Percentiles rank a stretch among this genome's conserved stretches.
These are phyloP conservation scores for Hemistola chrysoprasaria DNA, from an alignment of 2,888 invertebrate genomes.

Conservation along the genomic window DNA sequence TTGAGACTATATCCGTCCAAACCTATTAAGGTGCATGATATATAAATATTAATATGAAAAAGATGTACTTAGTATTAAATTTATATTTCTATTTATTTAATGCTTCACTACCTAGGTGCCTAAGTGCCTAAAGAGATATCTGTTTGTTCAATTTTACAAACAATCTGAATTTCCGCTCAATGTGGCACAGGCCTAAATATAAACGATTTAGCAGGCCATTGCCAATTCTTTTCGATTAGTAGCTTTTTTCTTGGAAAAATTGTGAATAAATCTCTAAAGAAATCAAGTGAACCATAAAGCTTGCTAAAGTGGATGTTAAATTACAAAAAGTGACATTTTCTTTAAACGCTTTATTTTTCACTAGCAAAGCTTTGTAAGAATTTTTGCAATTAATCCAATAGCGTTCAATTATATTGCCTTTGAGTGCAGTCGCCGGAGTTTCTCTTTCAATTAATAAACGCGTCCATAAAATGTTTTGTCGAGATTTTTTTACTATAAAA, in stretches of 20 bases:
- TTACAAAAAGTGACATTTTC: conserved; percentile 5
- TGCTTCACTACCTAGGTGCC: too few species aligned
- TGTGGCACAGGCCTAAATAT: too few species aligned
- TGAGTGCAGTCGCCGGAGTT: conserved; percentile 34
- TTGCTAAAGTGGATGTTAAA: conserved; percentile 2
- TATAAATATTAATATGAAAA: too few species aligned
- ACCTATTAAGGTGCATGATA: too few species aligned
- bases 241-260: background rate
- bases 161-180: too few species aligned
- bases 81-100: too few species aligned
- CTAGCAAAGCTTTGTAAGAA: conserved; percentile 32
- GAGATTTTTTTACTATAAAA: too few species aligned
- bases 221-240: background rate
- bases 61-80: too few species aligned
- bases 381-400: conserved; percentile 43
- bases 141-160: too few species aligned
- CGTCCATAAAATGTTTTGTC: conserved; percentile 13
- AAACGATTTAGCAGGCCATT: background rate
- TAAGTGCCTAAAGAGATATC: too few species aligned
- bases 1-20: too few species aligned
- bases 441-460: conserved; percentile 29
- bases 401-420: conserved; percentile 37
- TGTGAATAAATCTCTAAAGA: background rate
- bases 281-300: background rate
- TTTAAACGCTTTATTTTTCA: conserved; percentile 16